Conservation (phyloP, 2,113 vertebrate species). For the Sterna hirundo region DNA sequence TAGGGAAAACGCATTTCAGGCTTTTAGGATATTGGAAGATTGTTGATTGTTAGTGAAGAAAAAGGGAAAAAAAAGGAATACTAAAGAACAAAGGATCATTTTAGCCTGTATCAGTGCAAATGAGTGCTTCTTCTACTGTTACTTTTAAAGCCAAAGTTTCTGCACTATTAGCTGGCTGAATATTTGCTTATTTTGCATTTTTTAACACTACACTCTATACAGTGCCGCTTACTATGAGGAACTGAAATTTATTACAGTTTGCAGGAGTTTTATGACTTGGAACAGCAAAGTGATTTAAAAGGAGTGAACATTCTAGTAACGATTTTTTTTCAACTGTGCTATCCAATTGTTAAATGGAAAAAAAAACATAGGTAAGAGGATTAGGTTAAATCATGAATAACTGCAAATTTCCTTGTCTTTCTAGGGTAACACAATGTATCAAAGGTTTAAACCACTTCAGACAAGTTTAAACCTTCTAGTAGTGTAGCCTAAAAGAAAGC, state of each 20-base stretch:
- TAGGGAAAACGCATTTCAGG: not conserved
- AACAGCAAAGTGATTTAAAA: constrained; percentile 46
- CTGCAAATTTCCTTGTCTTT: constrained; percentile 9
- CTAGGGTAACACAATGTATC: not conserved
- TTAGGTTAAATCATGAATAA: constrained; percentile 27
- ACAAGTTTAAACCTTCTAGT: constrained; percentile 1
- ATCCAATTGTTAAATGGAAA: constrained; percentile 3
- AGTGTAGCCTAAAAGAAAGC: not conserved
- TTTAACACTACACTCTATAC: not conserved
- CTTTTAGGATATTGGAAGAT: not conserved
- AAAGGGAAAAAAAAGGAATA: not conserved
- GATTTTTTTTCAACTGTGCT: not conserved
- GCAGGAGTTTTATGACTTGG: constrained; percentile 42
- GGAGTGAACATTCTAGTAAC: constrained; percentile 12
- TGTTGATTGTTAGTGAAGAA: not conserved
- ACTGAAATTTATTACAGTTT: constrained; percentile 52
- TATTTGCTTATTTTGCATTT: constrained; percentile 41
- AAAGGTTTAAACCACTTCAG: constrained; percentile 1
- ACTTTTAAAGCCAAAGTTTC: not conserved
- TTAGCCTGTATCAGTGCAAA: not conserved
- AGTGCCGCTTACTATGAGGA: not conserved
- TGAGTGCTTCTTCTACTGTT: not conserved
- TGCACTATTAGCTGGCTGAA: not conserved
- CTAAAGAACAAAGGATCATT: not conserved
- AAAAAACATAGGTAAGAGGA: not conserved